A percentile compares a stretch with the other conserved stretches of the same genome.
These are phyloP conservation scores for Antitype chi DNA, from an alignment of 2,888 invertebrate genomes.

Conservation along the genomic window DNA sequence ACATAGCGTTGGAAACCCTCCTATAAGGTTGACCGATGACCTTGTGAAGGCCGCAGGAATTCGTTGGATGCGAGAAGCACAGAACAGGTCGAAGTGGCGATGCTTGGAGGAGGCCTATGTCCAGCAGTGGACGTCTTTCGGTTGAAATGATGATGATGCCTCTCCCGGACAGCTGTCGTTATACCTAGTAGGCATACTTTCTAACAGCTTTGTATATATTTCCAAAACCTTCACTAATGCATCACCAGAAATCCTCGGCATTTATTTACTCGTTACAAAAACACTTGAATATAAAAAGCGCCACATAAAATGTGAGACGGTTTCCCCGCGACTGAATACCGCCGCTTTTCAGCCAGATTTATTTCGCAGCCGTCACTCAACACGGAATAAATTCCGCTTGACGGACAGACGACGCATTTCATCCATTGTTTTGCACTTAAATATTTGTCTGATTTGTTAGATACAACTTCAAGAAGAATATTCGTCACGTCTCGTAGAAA, in stretches of 20 bases:
- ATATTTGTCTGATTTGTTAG: conserved; percentile 31
- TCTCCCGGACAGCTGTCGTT: not conserved
- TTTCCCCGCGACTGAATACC: conserved; percentile 22
- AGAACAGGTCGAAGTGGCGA: no score
- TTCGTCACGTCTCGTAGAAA: not conserved
- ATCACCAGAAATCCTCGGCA: conserved; percentile 24
- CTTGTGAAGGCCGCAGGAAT: no score
- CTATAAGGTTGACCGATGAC: no score
- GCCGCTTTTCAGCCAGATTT: conserved; percentile 52
- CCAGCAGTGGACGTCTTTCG: not conserved
- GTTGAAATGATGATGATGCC: not conserved
- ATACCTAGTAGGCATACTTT: not conserved
- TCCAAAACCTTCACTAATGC: conserved; percentile 19
- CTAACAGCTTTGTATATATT: not conserved
- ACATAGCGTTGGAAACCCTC: no score
- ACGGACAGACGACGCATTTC: conserved; percentile 59
- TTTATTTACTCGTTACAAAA: conserved; percentile 40
- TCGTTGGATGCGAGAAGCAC: no score
- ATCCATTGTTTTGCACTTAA: conserved; percentile 58
- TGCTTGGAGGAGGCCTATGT: no score
- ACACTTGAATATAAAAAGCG: conserved; percentile 49
- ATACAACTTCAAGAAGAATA: conserved; percentile 22
- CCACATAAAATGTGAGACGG: conserved; percentile 48
- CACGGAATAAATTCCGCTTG: conserved; percentile 57
- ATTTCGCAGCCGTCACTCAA: conserved; percentile 65